Evolutionary conservation across 2,797 vertebrate species (phyloP).

Genomic region (Limnodromus scolopaceus): DNA sequence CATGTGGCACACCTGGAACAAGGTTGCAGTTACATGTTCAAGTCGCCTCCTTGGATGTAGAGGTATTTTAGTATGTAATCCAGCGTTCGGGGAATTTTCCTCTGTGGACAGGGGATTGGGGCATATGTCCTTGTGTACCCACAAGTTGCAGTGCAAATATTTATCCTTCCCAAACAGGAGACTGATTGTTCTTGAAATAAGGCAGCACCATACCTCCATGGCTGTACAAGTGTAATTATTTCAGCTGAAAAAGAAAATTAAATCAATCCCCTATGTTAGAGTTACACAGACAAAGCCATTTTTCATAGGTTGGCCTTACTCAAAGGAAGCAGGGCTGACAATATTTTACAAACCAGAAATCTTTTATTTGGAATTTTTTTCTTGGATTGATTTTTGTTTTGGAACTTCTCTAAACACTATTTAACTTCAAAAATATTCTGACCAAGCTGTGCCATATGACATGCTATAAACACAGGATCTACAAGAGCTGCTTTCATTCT

Average conservation of each 20-base stretch:
- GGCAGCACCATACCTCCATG: not conserved
- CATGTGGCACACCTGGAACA: not conserved
- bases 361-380: constrained; percentile 4
- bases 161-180: not conserved
- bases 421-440: constrained; percentile 59
- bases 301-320: not conserved
- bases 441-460: constrained; percentile 58
- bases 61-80: not conserved
- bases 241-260: not conserved
- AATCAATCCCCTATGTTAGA: not conserved
- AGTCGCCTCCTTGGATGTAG: not conserved
- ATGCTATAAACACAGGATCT: constrained; percentile 27
- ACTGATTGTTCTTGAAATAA: not conserved
- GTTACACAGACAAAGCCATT: not conserved
- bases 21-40: not conserved
- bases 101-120: not conserved
- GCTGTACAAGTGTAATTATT: not conserved
- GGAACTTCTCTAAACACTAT: constrained; percentile 47
- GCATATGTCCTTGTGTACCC: rapidly evolving
- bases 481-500: constrained; percentile 45
- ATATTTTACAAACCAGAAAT: constrained; percentile 17
- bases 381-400: constrained; percentile 58
- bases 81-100: not conserved
- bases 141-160: not conserved
- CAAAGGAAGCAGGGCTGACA: constrained; percentile 6